Percentiles rank a stretch among this genome's conserved stretches.
Evolutionary conservation across 2,797 vertebrate genomes (phyloP).

Genomic region (Paguma larvata): DNA sequence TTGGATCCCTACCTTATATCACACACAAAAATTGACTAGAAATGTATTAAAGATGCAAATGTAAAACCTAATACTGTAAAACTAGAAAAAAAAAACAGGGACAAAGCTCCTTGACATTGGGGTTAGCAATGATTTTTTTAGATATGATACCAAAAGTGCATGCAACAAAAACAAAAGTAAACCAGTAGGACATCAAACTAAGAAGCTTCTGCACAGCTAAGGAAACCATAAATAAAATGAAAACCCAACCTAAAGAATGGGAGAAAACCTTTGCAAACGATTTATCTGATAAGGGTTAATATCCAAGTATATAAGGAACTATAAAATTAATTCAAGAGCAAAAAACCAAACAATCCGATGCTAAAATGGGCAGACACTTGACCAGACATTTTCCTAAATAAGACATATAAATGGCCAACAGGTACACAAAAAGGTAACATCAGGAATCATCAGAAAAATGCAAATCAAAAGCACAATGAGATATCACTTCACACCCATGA

Average conservation of each 20-base stretch:
- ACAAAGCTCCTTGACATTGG: not conserved
- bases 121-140: not conserved
- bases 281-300: not conserved
- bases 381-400: not conserved
- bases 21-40: not conserved
- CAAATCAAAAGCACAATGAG: not conserved
- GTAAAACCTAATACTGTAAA: conserved; percentile 2
- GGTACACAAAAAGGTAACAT: not conserved
- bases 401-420: not conserved
- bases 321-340: not conserved
- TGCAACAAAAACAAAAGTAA: not conserved
- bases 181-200: not conserved
- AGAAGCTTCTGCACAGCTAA: not conserved
- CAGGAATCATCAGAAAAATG: not conserved
- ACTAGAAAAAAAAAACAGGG: not conserved
- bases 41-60: not conserved
- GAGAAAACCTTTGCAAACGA: not conserved
- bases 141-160: not conserved
- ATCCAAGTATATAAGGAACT: not conserved
- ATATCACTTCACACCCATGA: not conserved
- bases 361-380: not conserved
- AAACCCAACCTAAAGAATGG: not conserved
- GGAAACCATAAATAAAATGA: not conserved
- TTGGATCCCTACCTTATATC: not conserved
- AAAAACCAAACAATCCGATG: not conserved